Percentiles rank a stretch among this genome's conserved stretches.
Evolutionary conservation across 2,888 invertebrate genomes (phyloP).

Genomic region (Spilarctia lutea): DNA sequence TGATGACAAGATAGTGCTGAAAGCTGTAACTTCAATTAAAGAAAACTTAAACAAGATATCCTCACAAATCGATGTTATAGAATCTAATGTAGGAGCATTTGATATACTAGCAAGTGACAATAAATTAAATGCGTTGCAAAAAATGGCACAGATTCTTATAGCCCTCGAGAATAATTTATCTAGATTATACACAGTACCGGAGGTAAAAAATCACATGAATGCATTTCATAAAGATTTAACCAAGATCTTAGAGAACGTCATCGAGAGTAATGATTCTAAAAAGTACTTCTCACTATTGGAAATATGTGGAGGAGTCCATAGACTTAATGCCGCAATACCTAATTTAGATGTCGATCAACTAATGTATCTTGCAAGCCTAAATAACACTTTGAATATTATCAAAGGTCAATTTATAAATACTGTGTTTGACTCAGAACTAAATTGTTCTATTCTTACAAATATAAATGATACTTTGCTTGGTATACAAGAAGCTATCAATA

Average conservation of each 20-base stretch:
- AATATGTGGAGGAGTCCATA: conserved; percentile 75
- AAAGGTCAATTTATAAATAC: conserved; percentile 67
- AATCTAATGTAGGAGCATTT: conserved; percentile 70
- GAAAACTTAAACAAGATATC: conserved; percentile 73
- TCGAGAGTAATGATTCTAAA: conserved; percentile 80
- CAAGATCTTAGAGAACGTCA: conserved; percentile 85
- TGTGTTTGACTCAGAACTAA: conserved; percentile 71
- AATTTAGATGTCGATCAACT: conserved; percentile 65
- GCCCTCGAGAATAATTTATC: conserved; percentile 76
- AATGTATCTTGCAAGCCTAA: conserved; percentile 69
- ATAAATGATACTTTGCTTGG: conserved; percentile 65
- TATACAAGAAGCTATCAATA: conserved; percentile 71
- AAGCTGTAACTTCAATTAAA: conserved; percentile 68
- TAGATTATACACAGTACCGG: conserved; percentile 63
- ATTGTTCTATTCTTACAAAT: conserved; percentile 67
- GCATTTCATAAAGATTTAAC: conserved; percentile 84
- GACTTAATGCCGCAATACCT: conserved; percentile 71
- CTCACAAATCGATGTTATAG: conserved; percentile 64
- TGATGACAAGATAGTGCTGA: conserved; percentile 65
- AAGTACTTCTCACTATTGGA: conserved; percentile 76
- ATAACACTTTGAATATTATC: conserved; percentile 72
- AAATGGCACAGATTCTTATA: conserved; percentile 81
- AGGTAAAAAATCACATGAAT: conserved; percentile 68
- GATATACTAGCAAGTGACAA: conserved; percentile 79
- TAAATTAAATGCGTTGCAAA: conserved; percentile 77